Base-by-base conservation (phyloP, 2,888 invertebrate genomes). In the Automeris io region DNA sequence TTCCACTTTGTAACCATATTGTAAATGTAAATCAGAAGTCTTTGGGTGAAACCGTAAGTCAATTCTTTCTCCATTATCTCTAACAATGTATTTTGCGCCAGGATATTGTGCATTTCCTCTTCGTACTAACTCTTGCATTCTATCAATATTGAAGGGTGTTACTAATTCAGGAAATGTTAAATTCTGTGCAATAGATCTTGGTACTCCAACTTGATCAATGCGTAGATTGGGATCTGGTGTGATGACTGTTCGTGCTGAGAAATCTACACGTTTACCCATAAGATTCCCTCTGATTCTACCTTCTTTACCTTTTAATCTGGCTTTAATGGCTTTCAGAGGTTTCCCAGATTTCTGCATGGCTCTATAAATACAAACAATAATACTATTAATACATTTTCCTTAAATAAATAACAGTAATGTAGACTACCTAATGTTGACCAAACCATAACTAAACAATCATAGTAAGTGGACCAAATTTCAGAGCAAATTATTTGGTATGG, bases 231-330 rank as follows among this genome's bases (percentile, higher is more conserved):
- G 97, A 88, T 97, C 97, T 0, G 97, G 98, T 12, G 98, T 99
- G 69, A 97, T 97, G 63, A 99, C 99, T 61, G 99, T 99, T 76
- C 99, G 93, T 3, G 98, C 99, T 0, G 99, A 99, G 74, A 99
- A 99, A 71, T 99, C 99, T 0, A 99, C 99, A 88, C 99, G 97
- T 76, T 99, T 99, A 38, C 99, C 99, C 99, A 99, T 99, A 59
- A 99, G 91, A 78, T 99, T 99, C 59, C 99, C 99, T 79, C 99
- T 90, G 62, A 99, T 99, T 62, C 99, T 90, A 0, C 99, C 99
- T 91, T 99, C 99, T 72, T 99, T 99, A 12, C 99, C 98, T 82
- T 99, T 99, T 35, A 96, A 74, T 33, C 99, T 91, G 2, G 98
- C 96, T 75, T 99, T 99, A 37, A 99, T 90, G 0, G 99, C 98